Evolutionary conservation across 1,140 invertebrate species (phyloP).

Genomic region (Cydia fagiglandana): DNA sequence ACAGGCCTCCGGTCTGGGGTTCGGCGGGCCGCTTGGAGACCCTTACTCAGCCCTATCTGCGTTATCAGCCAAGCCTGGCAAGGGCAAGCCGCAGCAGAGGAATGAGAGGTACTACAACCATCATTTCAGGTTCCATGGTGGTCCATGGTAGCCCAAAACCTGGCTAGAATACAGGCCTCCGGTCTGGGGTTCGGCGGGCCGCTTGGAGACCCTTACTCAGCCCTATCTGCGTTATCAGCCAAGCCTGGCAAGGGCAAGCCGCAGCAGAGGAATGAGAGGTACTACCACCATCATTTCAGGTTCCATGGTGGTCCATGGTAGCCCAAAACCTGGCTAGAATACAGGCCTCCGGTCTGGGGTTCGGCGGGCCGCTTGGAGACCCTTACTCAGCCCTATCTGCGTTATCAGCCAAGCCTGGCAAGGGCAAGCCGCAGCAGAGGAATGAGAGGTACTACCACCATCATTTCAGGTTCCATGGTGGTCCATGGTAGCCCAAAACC

Average conservation of each 20-base stretch:
- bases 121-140: not conserved
- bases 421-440: conserved; percentile 1
- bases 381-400: conserved; percentile 67
- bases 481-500: not conserved
- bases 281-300: not conserved
- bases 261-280: conserved; percentile 62
- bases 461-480: not conserved
- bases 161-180: conserved; percentile 88
- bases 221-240: conserved; percentile 71
- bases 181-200: conserved; percentile 83
- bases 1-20: conserved; percentile 86
- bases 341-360: too few relatives aligned
- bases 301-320: not conserved
- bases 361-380: too few relatives aligned
- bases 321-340: too few relatives aligned
- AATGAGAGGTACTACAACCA: conserved; percentile 54
- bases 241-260: conserved; percentile 57
- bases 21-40: conserved; percentile 78
- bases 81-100: conserved; percentile 53
- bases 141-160: conserved; percentile 89
- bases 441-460: not conserved
- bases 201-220: conserved; percentile 75
- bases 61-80: conserved; percentile 58
- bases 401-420: conserved; percentile 40
- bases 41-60: conserved; percentile 78